A percentile compares a stretch with the other conserved stretches of the same genome.
Conservation (phyloP, 2,888 invertebrate species). For the Tetheella fluctuosa region DNA sequence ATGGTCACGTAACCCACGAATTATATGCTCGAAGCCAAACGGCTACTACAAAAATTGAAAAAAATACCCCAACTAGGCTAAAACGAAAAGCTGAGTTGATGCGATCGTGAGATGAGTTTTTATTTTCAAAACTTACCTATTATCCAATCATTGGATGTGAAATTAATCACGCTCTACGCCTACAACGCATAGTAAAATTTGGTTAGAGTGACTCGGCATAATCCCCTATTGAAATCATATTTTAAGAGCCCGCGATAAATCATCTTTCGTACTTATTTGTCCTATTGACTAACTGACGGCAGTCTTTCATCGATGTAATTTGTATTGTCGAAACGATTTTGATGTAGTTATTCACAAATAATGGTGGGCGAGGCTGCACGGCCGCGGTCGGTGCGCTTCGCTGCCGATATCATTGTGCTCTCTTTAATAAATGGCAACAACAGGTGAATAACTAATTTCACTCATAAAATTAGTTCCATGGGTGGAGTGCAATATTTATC, state of each 20-base stretch:
- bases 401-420: conserved; percentile 73
- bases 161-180: conserved; percentile 66
- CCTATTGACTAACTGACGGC: conserved; percentile 22
- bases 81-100: conserved; percentile 58
- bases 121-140: conserved; percentile 61
- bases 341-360: conserved; percentile 69
- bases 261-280: conserved; percentile 18
- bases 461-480: conserved; percentile 81
- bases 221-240: conserved; percentile 33
- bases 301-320: conserved; percentile 32
- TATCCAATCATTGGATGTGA: conserved; percentile 65
- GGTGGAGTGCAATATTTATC: conserved; percentile 81
- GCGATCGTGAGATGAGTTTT: conserved; percentile 61
- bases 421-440: conserved; percentile 82
- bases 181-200: conserved; percentile 50
- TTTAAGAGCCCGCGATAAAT: conserved; percentile 23
- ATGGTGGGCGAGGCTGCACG: conserved; percentile 73
- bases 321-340: conserved; percentile 61
- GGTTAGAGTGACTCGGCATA: conserved; percentile 49
- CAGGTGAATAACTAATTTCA: conserved; percentile 84
- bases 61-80: conserved; percentile 68
- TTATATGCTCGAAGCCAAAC: conserved; percentile 70
- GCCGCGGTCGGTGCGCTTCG: conserved; percentile 57
- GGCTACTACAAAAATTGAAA: conserved; percentile 68
- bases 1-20: conserved; percentile 78